Percentiles rank a stretch among this genome's conserved stretches.
phyloP scores from a whole-genome alignment of 2,797 vertebrate genomes.

The Rhadinocentrus ornatus region DNA sequence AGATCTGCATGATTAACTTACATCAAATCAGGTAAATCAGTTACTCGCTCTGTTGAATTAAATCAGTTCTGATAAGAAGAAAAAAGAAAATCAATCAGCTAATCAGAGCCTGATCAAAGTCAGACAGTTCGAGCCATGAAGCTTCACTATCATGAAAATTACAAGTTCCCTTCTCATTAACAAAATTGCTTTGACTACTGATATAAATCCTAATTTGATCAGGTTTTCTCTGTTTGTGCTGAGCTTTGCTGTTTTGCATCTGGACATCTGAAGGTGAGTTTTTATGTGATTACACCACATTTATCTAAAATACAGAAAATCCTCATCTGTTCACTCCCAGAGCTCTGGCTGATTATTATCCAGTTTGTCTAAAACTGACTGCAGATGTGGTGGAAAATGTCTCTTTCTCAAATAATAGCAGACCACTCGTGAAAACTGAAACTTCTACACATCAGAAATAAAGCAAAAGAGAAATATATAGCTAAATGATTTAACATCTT shows the following conservation, averaged over 20 bases:
- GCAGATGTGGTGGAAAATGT: constrained; percentile 23
- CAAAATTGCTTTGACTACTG: constrained; percentile 49
- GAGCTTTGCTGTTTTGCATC: constrained; percentile 34
- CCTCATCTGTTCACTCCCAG: background rate
- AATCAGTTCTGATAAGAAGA: constrained; percentile 64
- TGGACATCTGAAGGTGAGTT: constrained; percentile 1
- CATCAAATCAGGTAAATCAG: constrained; percentile 56
- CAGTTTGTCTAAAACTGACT: constrained; percentile 13
- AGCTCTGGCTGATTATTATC: background rate
- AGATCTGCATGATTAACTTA: constrained; percentile 60
- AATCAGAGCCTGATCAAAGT: constrained; percentile 57
- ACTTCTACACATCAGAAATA: constrained; percentile 10
- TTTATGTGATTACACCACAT: constrained; percentile 4
- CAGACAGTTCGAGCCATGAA: constrained; percentile 32
- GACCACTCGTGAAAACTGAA: constrained; percentile 1
- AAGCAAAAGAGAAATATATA: constrained; percentile 18
- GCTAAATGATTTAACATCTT: constrained; percentile 19
- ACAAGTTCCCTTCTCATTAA: constrained; percentile 51
- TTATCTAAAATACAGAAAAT: constrained; percentile 14
- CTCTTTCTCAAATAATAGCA: background rate
- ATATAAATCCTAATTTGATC: constrained; percentile 40
- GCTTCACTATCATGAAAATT: constrained; percentile 45
- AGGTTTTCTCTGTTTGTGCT: constrained; percentile 36
- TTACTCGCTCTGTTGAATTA: constrained; percentile 56
- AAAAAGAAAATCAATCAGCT: constrained; percentile 59